Evolutionary conservation across 1,140 invertebrate genomes (phyloP).

Genomic region (Pygmarrhopalites habei): DNA sequence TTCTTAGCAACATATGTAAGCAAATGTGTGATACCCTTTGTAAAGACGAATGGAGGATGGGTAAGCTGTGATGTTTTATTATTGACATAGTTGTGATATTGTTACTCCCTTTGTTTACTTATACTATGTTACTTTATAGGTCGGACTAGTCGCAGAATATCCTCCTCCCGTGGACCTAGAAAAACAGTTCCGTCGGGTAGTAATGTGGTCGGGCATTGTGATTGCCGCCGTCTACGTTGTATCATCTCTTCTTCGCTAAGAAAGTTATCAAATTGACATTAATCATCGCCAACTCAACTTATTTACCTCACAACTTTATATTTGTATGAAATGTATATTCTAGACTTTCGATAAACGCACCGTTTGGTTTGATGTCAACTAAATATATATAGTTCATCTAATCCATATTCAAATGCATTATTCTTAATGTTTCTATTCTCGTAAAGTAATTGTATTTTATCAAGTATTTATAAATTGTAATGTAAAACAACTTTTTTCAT

Average conservation of each 20-base stretch:
- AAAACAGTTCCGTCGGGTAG: constrained; percentile 27
- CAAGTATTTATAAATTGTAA: too few relatives aligned
- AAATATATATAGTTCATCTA: too few relatives aligned
- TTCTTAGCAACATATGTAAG: constrained; percentile 46
- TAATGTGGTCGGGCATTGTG: constrained; percentile 35
- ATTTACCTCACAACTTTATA: too few relatives aligned
- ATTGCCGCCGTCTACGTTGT: constrained; percentile 33
- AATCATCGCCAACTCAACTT: too few relatives aligned
- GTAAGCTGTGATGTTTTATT: constrained; percentile 39
- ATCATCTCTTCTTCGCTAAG: constrained; percentile 28
- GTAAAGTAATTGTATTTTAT: too few relatives aligned
- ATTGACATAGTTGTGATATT: neutral
- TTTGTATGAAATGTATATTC: too few relatives aligned
- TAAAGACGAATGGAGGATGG: constrained; percentile 47
- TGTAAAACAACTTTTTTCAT: too few relatives aligned
- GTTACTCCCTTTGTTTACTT: neutral
- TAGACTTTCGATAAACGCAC: too few relatives aligned
- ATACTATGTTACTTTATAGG: neutral
- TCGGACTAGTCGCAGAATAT: constrained; percentile 36
- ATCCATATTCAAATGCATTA: too few relatives aligned
- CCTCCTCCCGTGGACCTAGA: constrained; percentile 21
- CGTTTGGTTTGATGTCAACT: neutral
- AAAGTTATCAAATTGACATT: too few relatives aligned
- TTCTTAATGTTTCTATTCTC: too few relatives aligned
- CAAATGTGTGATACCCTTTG: constrained; percentile 45